These are phyloP conservation scores for Tenualosa thibaudeaui DNA, from an alignment of 2,797 vertebrate genomes.

Conservation along the genomic window DNA sequence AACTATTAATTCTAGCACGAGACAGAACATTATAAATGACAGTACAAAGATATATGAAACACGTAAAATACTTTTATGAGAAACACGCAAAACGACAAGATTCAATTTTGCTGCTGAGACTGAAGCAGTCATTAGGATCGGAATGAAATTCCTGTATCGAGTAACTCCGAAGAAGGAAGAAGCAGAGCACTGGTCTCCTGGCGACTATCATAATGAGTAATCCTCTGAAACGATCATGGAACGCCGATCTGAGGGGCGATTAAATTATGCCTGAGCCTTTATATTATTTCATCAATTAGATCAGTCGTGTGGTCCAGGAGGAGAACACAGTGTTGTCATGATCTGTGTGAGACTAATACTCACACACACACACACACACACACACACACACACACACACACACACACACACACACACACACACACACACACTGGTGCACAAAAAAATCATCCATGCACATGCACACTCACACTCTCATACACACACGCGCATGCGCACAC, in stretches of 20 bases:
- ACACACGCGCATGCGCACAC: not conserved
- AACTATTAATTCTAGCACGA: conserved; percentile 22
- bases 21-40: conserved; percentile 3
- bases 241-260: conserved; percentile 68
- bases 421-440: not conserved
- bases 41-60: not conserved
- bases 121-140: conserved; percentile 66
- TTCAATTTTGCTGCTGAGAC: conserved; percentile 68
- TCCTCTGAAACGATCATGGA: conserved; percentile 72
- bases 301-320: conserved; percentile 52
- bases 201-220: conserved; percentile 57
- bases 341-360: too few relatives aligned
- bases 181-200: conserved; percentile 36
- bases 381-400: not conserved
- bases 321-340: not conserved
- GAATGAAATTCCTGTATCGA: conserved; percentile 72
- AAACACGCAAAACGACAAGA: conserved; percentile 62
- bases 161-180: conserved; percentile 44
- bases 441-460: not conserved
- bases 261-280: conserved; percentile 73
- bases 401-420: not conserved
- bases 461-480: not conserved
- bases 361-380: not conserved
- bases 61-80: not conserved
- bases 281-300: conserved; percentile 74